Base-by-base conservation (phyloP, 1,140 invertebrate genomes). In the Diachasmimorpha longicaudata region DNA sequence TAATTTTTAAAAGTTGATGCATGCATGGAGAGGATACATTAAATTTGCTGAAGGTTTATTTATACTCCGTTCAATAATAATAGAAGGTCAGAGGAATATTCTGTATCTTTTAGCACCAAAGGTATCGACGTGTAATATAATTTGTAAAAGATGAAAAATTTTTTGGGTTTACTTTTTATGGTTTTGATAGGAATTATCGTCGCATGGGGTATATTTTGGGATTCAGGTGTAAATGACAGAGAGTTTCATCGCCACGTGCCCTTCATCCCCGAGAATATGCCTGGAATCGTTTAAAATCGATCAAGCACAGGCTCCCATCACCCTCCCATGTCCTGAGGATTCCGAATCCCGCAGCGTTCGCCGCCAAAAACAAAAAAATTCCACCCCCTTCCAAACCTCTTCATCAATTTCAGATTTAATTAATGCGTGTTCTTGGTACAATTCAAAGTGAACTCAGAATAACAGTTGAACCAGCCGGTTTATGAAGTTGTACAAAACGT, bases 241-340 rank as follows among this genome's bases (percentile, higher is more conserved):
- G 4, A 52, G 48, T 16, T n/a, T 46, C 10, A 11, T n/a, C 44
- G 44, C 48, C 48, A 42, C 39, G 39, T 42, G 39, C 39, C 2
- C 2, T 4, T 42, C 39, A 10, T 10, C 39, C 39, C 39, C 39
- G 39, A 10, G 39, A 42, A 13, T 52, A 52, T 16, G 9, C n/a
- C 48, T 52, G 9, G 19, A 52, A 52, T 14, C 16, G n/a, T 52
- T 52, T 52, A 86, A 86, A 87, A 87, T 87, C 85, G 84, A 87
- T 87, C 83, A 80, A 70, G 76, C 69, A 82, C 81, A 82, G 80
- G 77, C 79, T 79, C 72, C 79, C 81, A 81, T 79, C 77, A 74
- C 76, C 39, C 63, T 74, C 19, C 31, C 8, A 76, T 58, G 31
- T 6, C 2, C 31, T 6, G 2, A 31, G 31, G 6, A 31, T 31